Conservation (phyloP, 2,113 vertebrate genomes). For the Macrotus californicus region DNA sequence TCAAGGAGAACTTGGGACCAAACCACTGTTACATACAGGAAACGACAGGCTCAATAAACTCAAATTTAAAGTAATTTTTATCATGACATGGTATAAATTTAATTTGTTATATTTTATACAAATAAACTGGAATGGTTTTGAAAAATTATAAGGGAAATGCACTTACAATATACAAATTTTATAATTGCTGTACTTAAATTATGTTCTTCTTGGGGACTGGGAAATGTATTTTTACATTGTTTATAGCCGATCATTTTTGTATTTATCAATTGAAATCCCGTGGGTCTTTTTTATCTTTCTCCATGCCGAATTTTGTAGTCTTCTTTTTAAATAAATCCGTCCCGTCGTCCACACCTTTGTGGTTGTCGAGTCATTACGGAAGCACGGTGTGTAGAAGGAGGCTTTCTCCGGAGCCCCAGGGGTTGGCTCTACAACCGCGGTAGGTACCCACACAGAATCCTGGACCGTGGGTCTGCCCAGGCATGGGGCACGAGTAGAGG, state of each 20-base stretch:
- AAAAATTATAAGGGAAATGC: slow-evolving; percentile 22
- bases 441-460: not conserved
- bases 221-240: slow-evolving; percentile 62
- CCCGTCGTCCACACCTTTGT: not conserved
- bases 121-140: slow-evolving; percentile 29
- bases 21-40: not conserved
- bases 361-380: not conserved
- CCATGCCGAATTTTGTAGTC: slow-evolving; percentile 67
- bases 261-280: slow-evolving; percentile 69
- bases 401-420: not conserved
- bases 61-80: not conserved
- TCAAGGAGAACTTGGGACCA: slow-evolving; percentile 4
- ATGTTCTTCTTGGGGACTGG: slow-evolving; percentile 16
- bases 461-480: not conserved
- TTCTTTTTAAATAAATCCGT: slow-evolving; percentile 76
- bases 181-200: slow-evolving; percentile 44
- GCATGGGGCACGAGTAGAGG: not conserved
- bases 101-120: slow-evolving; percentile 36
- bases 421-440: not conserved
- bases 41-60: not conserved
- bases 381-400: not conserved
- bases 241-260: slow-evolving; percentile 52
- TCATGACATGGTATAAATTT: not conserved
- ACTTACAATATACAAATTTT: slow-evolving; percentile 11
- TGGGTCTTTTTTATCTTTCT: slow-evolving; percentile 50